Percentiles rank a stretch among this genome's conserved stretches.
Conservation (phyloP, 2,797 vertebrate species). For the Iguana delicatissima region DNA sequence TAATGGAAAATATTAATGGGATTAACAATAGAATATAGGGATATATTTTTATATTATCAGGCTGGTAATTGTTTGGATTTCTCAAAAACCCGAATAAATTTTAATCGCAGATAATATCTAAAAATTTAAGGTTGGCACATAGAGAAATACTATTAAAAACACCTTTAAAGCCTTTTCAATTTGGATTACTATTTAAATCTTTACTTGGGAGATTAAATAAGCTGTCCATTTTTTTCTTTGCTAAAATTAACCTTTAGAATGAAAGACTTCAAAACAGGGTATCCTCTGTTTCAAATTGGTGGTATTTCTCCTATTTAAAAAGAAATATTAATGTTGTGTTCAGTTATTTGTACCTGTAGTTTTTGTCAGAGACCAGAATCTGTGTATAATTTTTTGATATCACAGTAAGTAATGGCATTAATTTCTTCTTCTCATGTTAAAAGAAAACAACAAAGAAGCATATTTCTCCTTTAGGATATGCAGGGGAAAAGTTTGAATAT, state of each 20-base stretch:
- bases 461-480: not conserved
- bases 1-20: no score
- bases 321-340: not conserved
- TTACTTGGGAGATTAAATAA: conserved; percentile 58
- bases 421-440: not conserved
- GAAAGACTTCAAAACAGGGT: conserved; percentile 49
- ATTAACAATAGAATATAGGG: no score
- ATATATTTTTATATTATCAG: no score
- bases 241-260: conserved; percentile 42
- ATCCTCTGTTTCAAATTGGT: not conserved
- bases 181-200: conserved; percentile 70
- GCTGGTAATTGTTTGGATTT: no score
- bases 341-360: not conserved
- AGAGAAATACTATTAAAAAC: conserved; percentile 44
- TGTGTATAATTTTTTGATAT: not conserved
- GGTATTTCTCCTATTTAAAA: not conserved
- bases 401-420: no score
- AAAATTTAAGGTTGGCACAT: not conserved
- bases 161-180: conserved; percentile 63
- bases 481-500: no score
- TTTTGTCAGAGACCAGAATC: not conserved
- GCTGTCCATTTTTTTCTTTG: conserved; percentile 67
- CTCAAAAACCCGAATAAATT: no score
- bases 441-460: not conserved
- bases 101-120: not conserved